phyloP scores from a whole-genome alignment of 2,113 vertebrate genomes.

The Accipiter cooperii region DNA sequence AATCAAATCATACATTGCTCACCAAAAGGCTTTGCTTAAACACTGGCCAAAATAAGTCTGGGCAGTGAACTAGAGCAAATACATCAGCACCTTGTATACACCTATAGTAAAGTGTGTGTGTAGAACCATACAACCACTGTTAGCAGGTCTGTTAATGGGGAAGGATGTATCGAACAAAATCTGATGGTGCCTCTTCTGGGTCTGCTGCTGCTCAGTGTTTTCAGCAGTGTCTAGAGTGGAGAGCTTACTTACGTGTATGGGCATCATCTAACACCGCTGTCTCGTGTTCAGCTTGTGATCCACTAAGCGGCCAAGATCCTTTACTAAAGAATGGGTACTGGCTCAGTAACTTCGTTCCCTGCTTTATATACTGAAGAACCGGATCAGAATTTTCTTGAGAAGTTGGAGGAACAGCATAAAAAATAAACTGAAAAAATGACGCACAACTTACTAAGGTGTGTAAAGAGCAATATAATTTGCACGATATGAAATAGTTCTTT shows the following conservation, averaged over 20 bases:
- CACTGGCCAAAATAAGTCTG: neutral
- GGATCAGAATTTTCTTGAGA: neutral
- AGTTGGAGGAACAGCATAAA: neutral
- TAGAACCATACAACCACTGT: neutral
- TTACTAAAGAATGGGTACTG: neutral
- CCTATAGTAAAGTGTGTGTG: neutral
- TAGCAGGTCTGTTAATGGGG: neutral
- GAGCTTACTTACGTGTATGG: fast-evolving
- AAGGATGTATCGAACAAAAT: neutral
- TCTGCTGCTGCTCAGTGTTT: neutral
- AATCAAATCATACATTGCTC: neutral
- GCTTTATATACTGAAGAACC: neutral
- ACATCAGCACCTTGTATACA: neutral
- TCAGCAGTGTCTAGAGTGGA: neutral
- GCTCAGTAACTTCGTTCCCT: neutral
- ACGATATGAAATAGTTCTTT: neutral
- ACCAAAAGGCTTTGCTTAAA: neutral
- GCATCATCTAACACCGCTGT: neutral
- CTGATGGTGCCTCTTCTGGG: neutral
- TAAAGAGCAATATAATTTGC: slow-evolving; percentile 24
- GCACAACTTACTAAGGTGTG: neutral
- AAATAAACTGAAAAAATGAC: neutral
- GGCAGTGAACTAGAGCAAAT: neutral
- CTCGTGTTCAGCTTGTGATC: neutral
- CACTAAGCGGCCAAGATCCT: neutral